Conservation (phyloP, 2,113 vertebrate genomes). For the Halichoeres trimaculatus region DNA sequence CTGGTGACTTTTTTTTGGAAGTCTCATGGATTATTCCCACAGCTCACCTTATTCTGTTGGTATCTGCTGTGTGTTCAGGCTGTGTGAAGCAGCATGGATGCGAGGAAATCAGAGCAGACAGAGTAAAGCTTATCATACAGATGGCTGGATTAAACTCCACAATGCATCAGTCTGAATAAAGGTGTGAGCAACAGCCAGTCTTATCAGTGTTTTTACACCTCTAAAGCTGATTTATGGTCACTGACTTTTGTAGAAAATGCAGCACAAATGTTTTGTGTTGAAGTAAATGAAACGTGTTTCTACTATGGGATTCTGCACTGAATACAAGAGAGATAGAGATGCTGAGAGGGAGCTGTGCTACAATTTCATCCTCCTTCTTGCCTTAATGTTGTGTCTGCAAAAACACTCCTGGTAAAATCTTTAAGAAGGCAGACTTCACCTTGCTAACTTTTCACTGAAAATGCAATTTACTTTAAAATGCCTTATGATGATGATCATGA, state of each 20-base stretch:
- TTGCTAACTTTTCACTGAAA: background rate
- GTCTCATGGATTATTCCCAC: background rate
- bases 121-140: constrained; percentile 7
- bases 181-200: background rate
- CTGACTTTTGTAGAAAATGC: background rate
- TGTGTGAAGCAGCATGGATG: background rate
- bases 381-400: background rate
- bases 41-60: background rate
- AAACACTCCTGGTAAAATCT: background rate
- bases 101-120: background rate
- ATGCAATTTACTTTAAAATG: background rate
- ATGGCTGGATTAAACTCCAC: constrained; percentile 12
- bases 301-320: background rate
- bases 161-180: background rate
- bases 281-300: constrained; percentile 1
- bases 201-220: background rate
- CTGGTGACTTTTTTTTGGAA: background rate
- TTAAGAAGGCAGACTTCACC: background rate
- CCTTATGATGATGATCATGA: background rate
- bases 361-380: background rate
- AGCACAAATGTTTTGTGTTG: background rate
- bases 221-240: background rate
- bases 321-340: background rate
- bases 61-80: background rate
- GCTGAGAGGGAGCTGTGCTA: background rate